Conservation (phyloP, 2,797 vertebrate species). For the Urophycis tenuis region DNA sequence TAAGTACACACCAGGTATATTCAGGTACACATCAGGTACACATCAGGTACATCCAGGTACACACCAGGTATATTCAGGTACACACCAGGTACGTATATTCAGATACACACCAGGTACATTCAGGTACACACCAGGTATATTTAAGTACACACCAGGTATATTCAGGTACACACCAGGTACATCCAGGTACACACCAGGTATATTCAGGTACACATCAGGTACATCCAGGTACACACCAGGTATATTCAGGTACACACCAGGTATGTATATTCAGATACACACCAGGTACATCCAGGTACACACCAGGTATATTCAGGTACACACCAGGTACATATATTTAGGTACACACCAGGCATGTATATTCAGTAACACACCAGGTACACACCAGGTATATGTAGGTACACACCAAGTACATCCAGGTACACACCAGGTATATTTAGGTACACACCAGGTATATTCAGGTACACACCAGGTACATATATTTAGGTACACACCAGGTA, state of each 20-base stretch:
- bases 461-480: too few relatives aligned
- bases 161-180: neutral
- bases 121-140: neutral
- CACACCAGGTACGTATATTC: neutral
- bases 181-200: too few relatives aligned
- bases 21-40: too few relatives aligned
- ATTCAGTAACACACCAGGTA: too few relatives aligned
- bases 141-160: neutral
- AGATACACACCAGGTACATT: neutral
- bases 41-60: too few relatives aligned
- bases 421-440: neutral
- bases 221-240: neutral
- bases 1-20: neutral
- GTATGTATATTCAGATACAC: too few relatives aligned
- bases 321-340: neutral
- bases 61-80: neutral
- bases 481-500: too few relatives aligned
- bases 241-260: neutral
- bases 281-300: neutral
- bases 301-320: too few relatives aligned
- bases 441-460: neutral
- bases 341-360: neutral
- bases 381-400: too few relatives aligned
- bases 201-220: too few relatives aligned
- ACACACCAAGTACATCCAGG: too few relatives aligned